Conservation (phyloP, 1,140 invertebrate species). For the Aphelenchoides besseyi region DNA sequence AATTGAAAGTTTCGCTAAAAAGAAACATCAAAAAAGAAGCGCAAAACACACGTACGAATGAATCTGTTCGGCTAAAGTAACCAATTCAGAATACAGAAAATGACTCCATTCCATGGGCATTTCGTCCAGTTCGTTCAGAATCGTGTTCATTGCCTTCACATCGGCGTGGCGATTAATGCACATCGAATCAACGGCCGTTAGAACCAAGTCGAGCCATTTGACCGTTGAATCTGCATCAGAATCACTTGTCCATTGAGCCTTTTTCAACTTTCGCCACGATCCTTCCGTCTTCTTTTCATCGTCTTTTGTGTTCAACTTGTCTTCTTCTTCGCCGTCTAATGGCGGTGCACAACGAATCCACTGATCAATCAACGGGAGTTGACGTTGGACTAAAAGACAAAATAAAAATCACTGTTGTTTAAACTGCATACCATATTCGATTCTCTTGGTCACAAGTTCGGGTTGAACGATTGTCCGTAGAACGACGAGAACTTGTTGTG, state of each 20-base stretch:
- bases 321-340: constrained; percentile 3
- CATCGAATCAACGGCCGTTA: constrained; percentile 10
- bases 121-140: constrained; percentile 16
- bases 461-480: constrained; percentile 27
- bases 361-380: constrained; percentile 8
- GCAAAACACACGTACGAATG: constrained; percentile 15
- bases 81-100: neutral
- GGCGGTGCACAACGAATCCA: constrained; percentile 22
- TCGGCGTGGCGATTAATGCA: constrained; percentile 13
- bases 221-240: neutral
- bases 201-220: neutral
- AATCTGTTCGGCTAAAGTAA: neutral
- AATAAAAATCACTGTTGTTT: neutral
- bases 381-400: constrained; percentile 22
- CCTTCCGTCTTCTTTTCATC: neutral
- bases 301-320: too few species aligned
- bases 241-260: too few species aligned
- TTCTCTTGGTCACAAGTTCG: constrained; percentile 15
- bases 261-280: constrained; percentile 4
- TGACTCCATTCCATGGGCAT: constrained; percentile 4
- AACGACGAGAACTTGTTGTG: constrained; percentile 31
- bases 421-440: constrained; percentile 27
- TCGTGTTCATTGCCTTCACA: constrained; percentile 13
- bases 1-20: neutral
- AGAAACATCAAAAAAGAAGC: neutral